A percentile compares a stretch with the other conserved stretches of the same genome.
phyloP scores from a whole-genome alignment of 2,888 invertebrate genomes.

The Ashinkailepas kermadecensis region DNA sequence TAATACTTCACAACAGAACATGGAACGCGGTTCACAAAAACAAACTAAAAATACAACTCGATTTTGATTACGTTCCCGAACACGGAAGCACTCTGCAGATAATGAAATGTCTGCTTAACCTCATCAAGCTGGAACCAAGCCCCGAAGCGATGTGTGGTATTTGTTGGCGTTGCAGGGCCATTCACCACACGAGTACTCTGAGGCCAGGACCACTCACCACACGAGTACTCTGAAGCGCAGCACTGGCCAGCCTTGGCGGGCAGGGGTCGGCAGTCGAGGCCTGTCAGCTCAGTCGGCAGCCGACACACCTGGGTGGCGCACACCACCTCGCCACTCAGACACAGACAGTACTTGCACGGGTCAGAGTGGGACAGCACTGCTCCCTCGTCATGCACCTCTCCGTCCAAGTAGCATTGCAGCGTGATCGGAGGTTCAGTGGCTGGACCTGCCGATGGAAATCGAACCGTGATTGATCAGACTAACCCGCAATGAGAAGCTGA shows the following conservation, averaged over 20 bases:
- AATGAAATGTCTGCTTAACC: no score
- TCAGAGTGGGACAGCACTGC: constrained; percentile 28
- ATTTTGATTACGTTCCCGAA: no score
- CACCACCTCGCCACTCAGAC: constrained; percentile 28
- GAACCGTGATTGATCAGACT: no score
- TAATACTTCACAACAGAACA: no score
- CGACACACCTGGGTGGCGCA: constrained; percentile 31
- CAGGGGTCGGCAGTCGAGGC: constrained; percentile 29
- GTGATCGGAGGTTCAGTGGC: background rate
- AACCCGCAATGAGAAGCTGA: no score
- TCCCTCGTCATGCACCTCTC: constrained; percentile 27
- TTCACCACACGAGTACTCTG: constrained; percentile 32
- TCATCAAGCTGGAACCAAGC: no score
- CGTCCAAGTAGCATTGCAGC: constrained; percentile 25
- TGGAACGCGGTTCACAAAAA: no score
- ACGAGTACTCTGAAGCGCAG: constrained; percentile 31
- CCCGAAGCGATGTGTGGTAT: no score
- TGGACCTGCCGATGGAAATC: background rate
- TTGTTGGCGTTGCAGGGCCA: background rate
- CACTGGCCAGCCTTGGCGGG: constrained; percentile 26
- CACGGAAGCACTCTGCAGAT: no score
- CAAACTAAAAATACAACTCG: no score
- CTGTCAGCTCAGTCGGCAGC: constrained; percentile 18
- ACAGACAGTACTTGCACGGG: constrained; percentile 31
- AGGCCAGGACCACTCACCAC: constrained; percentile 28